phyloP scores from a whole-genome alignment of 1,140 invertebrate species.

The Papilio polytes region DNA sequence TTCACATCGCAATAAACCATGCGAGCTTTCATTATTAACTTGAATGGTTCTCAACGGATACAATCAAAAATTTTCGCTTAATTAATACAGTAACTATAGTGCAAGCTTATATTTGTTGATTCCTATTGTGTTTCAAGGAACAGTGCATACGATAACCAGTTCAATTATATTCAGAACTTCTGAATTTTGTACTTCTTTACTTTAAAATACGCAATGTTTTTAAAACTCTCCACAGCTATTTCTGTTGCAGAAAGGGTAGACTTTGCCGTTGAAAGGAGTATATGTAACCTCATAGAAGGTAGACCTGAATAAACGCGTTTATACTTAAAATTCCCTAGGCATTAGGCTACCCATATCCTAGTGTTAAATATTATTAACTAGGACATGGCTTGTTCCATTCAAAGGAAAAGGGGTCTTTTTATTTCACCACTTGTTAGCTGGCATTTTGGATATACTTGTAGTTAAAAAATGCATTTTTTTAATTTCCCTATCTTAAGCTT shows the following conservation, averaged over 20 bases:
- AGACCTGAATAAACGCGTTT: no score
- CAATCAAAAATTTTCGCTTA: slow-evolving; percentile 28
- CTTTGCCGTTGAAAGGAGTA: no score
- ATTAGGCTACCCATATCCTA: no score
- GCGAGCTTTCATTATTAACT: slow-evolving; percentile 39
- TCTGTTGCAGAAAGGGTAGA: no score
- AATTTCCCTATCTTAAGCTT: slow-evolving; percentile 18
- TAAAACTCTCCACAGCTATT: neutral
- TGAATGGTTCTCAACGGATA: slow-evolving; percentile 25
- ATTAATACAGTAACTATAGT: neutral
- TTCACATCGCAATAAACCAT: slow-evolving; percentile 43
- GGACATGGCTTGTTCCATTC: no score
- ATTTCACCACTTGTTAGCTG: no score
- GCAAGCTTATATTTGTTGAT: slow-evolving; percentile 2
- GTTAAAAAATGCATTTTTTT: no score
- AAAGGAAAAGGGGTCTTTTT: no score
- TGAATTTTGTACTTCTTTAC: neutral
- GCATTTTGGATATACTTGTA: no score
- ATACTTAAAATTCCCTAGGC: no score
- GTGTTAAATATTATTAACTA: no score
- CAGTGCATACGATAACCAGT: neutral
- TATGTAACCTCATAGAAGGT: no score
- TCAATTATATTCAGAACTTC: neutral
- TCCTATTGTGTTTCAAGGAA: neutral
- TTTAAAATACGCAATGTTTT: neutral